phyloP scores from a whole-genome alignment of 2,888 invertebrate species.

The Himalopsyche japonica region DNA sequence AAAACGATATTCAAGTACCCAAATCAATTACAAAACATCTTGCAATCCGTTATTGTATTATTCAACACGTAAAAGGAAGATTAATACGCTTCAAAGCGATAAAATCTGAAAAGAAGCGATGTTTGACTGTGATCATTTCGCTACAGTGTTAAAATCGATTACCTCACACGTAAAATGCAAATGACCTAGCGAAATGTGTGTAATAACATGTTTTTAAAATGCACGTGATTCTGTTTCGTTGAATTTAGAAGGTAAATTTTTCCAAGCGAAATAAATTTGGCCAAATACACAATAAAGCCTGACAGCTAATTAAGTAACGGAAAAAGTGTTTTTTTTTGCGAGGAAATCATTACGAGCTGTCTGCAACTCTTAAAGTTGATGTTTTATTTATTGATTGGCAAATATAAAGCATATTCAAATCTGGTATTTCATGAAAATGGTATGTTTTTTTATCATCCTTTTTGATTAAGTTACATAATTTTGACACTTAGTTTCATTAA shows the following conservation, averaged over 20 bases:
- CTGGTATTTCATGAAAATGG: too few species aligned
- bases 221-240: neutral
- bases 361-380: too few species aligned
- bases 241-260: neutral
- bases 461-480: too few species aligned
- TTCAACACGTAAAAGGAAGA: neutral
- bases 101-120: neutral
- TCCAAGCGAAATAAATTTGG: neutral
- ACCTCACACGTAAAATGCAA: neutral
- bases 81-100: neutral
- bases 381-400: too few species aligned
- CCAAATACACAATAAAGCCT: too few species aligned
- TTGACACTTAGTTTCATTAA: too few species aligned
- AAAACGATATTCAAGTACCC: too few species aligned
- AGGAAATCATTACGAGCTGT: too few species aligned
- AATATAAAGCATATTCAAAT: too few species aligned
- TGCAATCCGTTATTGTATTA: neutral
- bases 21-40: neutral
- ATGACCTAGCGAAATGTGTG: neutral
- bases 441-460: too few species aligned
- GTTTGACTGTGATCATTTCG: neutral
- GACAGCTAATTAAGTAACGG: too few species aligned
- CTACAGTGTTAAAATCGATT: neutral
- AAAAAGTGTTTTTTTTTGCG: too few species aligned
- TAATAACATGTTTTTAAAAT: neutral